Conservation (phyloP, 1,140 invertebrate genomes). For the Bombus balteatus region DNA sequence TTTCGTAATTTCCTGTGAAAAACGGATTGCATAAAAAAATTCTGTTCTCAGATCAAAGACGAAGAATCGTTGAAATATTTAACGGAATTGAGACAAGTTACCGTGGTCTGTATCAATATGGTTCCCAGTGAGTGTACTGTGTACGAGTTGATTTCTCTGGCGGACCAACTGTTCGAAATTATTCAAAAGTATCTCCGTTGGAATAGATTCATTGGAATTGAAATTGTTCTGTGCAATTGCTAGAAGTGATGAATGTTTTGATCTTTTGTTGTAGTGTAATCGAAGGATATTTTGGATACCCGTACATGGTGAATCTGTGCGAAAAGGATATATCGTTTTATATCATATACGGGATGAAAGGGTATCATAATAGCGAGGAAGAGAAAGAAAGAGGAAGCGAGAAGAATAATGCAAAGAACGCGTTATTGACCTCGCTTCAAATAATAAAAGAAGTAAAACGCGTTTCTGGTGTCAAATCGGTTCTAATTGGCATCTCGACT, state of each 20-base stretch:
- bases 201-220: neutral
- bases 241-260: neutral
- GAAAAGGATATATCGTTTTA: slow-evolving; percentile 86
- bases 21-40: too few relatives aligned
- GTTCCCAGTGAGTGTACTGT: slow-evolving; percentile 53
- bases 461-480: slow-evolving; percentile 79
- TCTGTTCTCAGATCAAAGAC: slow-evolving; percentile 67
- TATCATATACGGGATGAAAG: slow-evolving; percentile 84
- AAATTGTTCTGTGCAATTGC: neutral
- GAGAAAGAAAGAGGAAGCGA: neutral
- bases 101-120: slow-evolving; percentile 76
- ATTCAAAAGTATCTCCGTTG: slow-evolving; percentile 56
- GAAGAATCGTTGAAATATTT: slow-evolving; percentile 75
- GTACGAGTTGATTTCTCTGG: slow-evolving; percentile 56
- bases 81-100: slow-evolving; percentile 78
- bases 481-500: slow-evolving; percentile 86
- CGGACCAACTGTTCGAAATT: slow-evolving; percentile 49
- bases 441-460: slow-evolving; percentile 81
- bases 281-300: slow-evolving; percentile 79
- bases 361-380: slow-evolving; percentile 66
- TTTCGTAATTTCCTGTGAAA: too few relatives aligned
- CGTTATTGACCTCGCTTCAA: slow-evolving; percentile 82
- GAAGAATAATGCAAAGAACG: slow-evolving; percentile 84
- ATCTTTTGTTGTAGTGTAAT: slow-evolving; percentile 70
- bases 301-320: slow-evolving; percentile 85